Evolutionary conservation across 2,113 vertebrate species (phyloP), one percentile per base, ranked within the genome.

Genomic region (Cinclus mexicanus): DNA sequence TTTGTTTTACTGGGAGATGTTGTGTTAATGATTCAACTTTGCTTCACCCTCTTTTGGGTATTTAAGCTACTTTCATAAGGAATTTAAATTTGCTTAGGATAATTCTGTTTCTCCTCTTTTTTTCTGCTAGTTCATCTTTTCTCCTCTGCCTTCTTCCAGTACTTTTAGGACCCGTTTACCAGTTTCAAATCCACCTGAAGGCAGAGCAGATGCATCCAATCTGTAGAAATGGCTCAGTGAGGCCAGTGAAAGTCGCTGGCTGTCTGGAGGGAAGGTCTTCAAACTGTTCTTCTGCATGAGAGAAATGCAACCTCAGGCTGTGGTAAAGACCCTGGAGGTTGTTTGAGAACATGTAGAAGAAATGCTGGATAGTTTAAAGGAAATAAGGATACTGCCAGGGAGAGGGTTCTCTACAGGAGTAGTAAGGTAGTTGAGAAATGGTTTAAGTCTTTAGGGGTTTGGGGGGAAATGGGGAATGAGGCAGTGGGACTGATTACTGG

Each of bases 221-320:
- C 33, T 31, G n/a, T 24, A 2, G 28, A 24, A 52, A 11, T 12
- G 57, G 16, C 57, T 79, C 1, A 4, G 12, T 39, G 65, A 68
- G 12, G 44, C n/a, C 42, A 3, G 33, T 33, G 75, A 15, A 50
- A n/a, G 35, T 52, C 0, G 0, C 41, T 29, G 16, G 10, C 33
- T 68, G 28, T 8, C 53, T 63, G 9, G 57, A 72, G 67, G 46
- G 41, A 64, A 79, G 14, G 10, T 4, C 3, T 47, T 49, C 71
- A 55, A 41, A 42, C 14, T 15, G 9, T 13, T 28, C 75, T 78
- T 20, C 42, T 68, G 3, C 0, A 12, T 42, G 53, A 49, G 14
- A 24, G 28, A 82, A 63, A 59, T 4, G 21, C 67, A 55, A 9
- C 57, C 44, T 72, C 57, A 47, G 10, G 65, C 52, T 60, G 57